Percentiles rank a stretch among this genome's conserved stretches.
Evolutionary conservation across 2,113 vertebrate genomes (phyloP).

Genomic region (Synodontis membranacea): DNA sequence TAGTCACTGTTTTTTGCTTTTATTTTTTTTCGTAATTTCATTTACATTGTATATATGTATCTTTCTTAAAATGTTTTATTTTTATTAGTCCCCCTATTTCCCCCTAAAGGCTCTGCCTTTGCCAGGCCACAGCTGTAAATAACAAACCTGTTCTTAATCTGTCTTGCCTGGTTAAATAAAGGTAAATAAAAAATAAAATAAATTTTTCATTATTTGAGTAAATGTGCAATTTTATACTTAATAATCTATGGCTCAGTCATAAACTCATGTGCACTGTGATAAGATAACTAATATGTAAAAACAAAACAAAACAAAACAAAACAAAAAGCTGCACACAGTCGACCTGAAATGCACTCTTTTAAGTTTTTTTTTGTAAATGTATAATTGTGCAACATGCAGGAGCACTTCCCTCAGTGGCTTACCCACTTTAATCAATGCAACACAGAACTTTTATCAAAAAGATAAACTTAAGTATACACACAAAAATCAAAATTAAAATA

Average conservation of each 20-base stretch:
- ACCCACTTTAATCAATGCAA: background rate
- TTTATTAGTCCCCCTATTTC: no score
- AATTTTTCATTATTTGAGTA: background rate
- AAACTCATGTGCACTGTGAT: no score
- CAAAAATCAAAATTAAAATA: background rate
- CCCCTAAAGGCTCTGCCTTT: no score
- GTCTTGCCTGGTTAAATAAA: no score
- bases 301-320: background rate
- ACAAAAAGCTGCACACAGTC: background rate
- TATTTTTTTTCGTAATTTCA: no score
- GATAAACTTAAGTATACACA: background rate
- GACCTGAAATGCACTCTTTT: background rate
- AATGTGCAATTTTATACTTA: background rate
- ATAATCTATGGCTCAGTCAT: no score
- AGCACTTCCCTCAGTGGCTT: background rate
- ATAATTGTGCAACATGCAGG: background rate
- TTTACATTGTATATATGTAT: no score
- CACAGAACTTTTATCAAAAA: background rate
- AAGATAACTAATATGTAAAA: background rate
- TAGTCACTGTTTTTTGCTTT: no score
- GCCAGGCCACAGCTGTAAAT: no score
- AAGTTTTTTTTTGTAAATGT: background rate
- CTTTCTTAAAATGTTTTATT: no score
- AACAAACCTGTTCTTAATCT: no score
- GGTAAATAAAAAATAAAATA: no score